Percentiles rank a stretch among this genome's conserved stretches.
phyloP scores from a whole-genome alignment of 1,140 invertebrate genomes.

The Stegodyphus mimosarum region DNA sequence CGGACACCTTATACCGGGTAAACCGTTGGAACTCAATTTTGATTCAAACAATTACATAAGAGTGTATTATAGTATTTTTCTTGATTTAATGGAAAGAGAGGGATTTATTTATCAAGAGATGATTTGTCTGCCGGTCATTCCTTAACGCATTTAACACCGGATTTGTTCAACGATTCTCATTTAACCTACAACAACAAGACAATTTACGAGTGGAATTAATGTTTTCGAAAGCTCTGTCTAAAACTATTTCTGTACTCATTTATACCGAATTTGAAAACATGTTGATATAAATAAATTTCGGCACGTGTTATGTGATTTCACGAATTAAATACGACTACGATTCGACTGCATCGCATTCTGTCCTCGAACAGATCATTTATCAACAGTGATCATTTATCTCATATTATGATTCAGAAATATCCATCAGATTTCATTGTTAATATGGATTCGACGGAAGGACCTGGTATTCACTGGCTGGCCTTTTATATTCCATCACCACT shows the following conservation, averaged over 20 bases:
- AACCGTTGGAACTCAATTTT: slow-evolving; percentile 10
- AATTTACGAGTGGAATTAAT: slow-evolving; percentile 11
- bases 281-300: slow-evolving; percentile 9
- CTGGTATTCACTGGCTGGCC: too few species aligned
- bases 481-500: too few species aligned
- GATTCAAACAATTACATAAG: slow-evolving; percentile 1
- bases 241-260: not conserved
- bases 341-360: not conserved
- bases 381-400: too few species aligned
- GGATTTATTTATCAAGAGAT: not conserved
- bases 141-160: slow-evolving; percentile 3
- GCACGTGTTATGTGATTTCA: slow-evolving; percentile 5
- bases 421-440: too few species aligned
- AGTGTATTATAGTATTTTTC: not conserved
- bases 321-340: not conserved
- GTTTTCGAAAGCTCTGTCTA: not conserved
- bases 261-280: slow-evolving; percentile 22
- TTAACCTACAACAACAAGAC: slow-evolving; percentile 12
- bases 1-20: not conserved
- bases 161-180: slow-evolving; percentile 7
- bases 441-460: too few species aligned
- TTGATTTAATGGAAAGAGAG: not conserved
- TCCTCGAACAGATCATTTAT: too few species aligned
- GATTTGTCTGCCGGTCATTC: not conserved
- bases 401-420: too few species aligned